A percentile compares a stretch with the other conserved stretches of the same genome.
phyloP scores from a whole-genome alignment of 2,113 vertebrate species.

The Syrmaticus mikado region DNA sequence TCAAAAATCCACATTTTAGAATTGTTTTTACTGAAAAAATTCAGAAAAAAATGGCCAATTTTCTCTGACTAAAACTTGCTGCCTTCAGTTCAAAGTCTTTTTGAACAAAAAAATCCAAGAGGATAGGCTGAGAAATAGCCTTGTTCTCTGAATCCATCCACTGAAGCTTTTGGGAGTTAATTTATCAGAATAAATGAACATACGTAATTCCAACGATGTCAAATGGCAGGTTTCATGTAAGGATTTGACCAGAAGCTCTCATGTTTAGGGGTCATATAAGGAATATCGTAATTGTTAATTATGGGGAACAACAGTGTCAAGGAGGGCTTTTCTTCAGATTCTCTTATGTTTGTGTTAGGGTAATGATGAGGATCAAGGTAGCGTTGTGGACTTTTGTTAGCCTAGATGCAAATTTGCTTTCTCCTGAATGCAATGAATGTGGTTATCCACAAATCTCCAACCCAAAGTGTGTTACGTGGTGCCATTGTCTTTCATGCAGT shows the following conservation, averaged over 20 bases:
- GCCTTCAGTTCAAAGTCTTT: constrained; percentile 32
- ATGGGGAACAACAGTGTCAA: neutral
- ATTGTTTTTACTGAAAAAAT: constrained; percentile 16
- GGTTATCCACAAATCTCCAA: neutral
- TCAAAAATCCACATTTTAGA: neutral
- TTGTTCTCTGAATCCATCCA: neutral
- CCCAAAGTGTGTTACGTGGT: neutral
- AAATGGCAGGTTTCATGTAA: neutral
- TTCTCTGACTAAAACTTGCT: neutral
- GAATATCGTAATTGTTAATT: neutral
- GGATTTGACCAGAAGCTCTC: neutral
- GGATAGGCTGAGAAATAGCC: neutral
- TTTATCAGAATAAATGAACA: neutral
- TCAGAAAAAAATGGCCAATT: neutral
- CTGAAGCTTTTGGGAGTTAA: constrained; percentile 9
- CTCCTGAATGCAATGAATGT: neutral
- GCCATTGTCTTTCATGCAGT: neutral
- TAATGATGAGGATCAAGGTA: neutral
- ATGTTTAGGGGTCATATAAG: neutral
- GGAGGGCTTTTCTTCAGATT: neutral
- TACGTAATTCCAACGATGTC: neutral
- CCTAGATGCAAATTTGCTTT: neutral
- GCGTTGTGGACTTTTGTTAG: neutral
- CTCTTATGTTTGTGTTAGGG: fast-evolving
- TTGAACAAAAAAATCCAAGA: constrained; percentile 12